Evolutionary conservation across 2,888 invertebrate genomes (phyloP), one percentile per base, ranked within the genome.

Genomic region (Torymus auratus): DNA sequence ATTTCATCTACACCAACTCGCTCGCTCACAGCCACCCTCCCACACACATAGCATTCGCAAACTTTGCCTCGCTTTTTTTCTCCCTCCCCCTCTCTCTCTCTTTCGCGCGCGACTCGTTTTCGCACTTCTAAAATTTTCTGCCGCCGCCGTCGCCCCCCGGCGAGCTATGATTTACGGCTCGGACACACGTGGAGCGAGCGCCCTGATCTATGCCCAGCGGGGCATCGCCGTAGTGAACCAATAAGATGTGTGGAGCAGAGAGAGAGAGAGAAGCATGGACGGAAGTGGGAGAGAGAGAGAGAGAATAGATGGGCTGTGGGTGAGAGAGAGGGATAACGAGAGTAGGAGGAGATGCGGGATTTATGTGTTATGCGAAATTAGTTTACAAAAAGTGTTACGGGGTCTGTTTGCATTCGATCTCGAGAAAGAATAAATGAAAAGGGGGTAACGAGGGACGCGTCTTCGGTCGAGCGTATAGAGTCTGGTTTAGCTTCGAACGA

Each of bases 181-280:
- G 75, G 80, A 76, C 75, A 76, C 80, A 80, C 74, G 67, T 80
- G 80, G 80, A 80, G 80, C 80, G 41, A n/a, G 80, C 11, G 11
- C 12, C 14, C 60, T 81, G 77, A 81, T 81, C 77, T 81, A 81
- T 77, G 52, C 64, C 72, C 77, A 69, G 72, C 64, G 53, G 76
- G 69, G 68, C 58, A 78, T 72, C 69, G 68, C 61, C 15, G 55
- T 20, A 20, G 20, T 15, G 64, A 64, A 77, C 77, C 78, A 61
- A 78, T 78, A 71, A 65, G 67, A 67, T 28, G 53, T 75, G 74
- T 71, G 61, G 72, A 14, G 23, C 17, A 17, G 60, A 56, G 62
- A 53, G 41, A n/a, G 10, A 15, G 41, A 58, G 20, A 55, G 41
- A 52, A 52, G 52, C 28, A 56, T 13, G 15, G 55, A 56, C n/a